Conservation (phyloP, 2,113 vertebrate species). For the Myiagra hebetior region DNA sequence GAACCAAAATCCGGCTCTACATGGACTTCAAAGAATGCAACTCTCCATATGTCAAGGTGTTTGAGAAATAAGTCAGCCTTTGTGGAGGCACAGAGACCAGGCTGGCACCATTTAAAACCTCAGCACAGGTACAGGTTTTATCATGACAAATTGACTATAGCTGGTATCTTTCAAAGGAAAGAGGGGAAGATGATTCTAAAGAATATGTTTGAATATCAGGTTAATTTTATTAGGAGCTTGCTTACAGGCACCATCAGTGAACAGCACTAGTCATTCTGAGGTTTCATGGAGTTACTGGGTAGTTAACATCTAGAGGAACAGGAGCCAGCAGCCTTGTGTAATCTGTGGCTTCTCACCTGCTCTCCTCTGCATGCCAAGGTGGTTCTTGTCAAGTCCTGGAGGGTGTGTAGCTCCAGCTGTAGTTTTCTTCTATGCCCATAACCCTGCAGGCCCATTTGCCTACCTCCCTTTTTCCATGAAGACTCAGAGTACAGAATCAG, state of each 20-base stretch:
- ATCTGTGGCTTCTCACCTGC: constrained; percentile 59
- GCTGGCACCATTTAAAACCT: background rate
- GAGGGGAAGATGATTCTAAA: background rate
- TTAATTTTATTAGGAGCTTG: background rate
- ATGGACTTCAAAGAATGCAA: background rate
- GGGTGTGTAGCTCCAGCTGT: constrained; percentile 48
- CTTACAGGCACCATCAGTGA: background rate
- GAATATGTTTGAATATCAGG: background rate
- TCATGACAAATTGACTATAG: background rate
- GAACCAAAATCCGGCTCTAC: background rate
- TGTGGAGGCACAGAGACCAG: background rate
- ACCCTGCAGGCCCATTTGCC: background rate
- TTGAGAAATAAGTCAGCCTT: background rate
- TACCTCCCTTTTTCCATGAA: background rate
- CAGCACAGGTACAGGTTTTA: background rate
- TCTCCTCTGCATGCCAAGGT: constrained; percentile 64
- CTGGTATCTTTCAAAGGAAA: background rate
- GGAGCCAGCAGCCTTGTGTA: background rate
- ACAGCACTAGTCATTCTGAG: background rate
- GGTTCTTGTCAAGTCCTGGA: constrained; percentile 72
- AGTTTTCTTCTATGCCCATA: background rate
- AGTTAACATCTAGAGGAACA: background rate
- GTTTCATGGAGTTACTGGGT: background rate
- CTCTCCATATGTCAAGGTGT: background rate
- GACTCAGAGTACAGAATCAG: constrained; percentile 78